Percentiles rank a stretch among this genome's conserved stretches.
Evolutionary conservation across 2,113 vertebrate genomes (phyloP).

Genomic region (Marcusenius ussheri): DNA sequence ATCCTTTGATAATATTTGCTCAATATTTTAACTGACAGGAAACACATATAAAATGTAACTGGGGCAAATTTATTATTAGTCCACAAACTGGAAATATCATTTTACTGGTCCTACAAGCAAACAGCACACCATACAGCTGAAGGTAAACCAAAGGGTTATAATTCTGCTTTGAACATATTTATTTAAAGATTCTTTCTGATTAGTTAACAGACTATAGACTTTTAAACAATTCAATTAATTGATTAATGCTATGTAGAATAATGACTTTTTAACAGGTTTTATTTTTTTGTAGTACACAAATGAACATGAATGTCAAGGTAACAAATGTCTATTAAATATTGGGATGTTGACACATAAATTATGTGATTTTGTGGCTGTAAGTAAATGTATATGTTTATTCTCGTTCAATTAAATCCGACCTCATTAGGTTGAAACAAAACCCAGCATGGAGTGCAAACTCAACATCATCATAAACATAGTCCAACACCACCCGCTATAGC

Average conservation of each 20-base stretch:
- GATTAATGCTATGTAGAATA: background rate
- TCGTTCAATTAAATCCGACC: background rate
- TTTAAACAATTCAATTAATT: background rate
- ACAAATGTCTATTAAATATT: background rate
- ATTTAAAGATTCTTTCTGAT: background rate
- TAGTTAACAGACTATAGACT: background rate
- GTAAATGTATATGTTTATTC: background rate
- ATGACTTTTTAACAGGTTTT: background rate
- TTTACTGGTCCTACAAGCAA: background rate
- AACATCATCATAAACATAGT: background rate
- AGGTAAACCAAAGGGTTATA: background rate
- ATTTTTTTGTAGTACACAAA: background rate
- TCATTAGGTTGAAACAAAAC: background rate
- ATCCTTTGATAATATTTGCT: slow-evolving; percentile 2
- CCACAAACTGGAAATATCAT: background rate
- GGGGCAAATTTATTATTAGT: slow-evolving; percentile 6
- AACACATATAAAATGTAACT: slow-evolving; percentile 10
- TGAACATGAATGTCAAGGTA: background rate
- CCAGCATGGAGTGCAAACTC: background rate
- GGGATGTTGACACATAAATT: background rate
- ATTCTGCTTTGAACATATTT: background rate
- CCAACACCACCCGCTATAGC: background rate
- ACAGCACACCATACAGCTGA: background rate
- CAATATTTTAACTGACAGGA: slow-evolving; percentile 2
- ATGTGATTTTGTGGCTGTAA: background rate